These are phyloP conservation scores for Cynoglossus semilaevis DNA, from an alignment of 2,113 vertebrate species.

Conservation along the genomic window DNA sequence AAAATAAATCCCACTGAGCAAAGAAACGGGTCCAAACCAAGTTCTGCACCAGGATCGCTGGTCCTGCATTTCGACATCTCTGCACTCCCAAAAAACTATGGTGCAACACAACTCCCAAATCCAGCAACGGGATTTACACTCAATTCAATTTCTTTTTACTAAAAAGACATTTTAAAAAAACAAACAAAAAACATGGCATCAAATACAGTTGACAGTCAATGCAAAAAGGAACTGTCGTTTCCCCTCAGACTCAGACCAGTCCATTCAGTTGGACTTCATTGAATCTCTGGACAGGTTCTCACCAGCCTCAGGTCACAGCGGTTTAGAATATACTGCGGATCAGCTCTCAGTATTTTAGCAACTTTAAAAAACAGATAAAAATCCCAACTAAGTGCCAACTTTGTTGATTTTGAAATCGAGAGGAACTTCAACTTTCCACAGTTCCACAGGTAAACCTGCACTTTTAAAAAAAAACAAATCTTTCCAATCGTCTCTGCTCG, in stretches of 20 bases:
- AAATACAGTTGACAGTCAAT: conserved; percentile 42
- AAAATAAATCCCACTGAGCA: conserved; percentile 18
- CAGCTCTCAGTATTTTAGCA: conserved; percentile 8
- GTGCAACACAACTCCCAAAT: conserved; percentile 41
- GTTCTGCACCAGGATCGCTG: conserved; percentile 16
- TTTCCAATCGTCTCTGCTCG: conserved; percentile 16
- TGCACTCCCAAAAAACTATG: conserved; percentile 8
- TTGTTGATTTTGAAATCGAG: conserved; percentile 25
- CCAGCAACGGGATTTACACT: conserved; percentile 66
- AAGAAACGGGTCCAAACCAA: conserved; percentile 10
- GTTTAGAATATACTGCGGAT: conserved; percentile 26
- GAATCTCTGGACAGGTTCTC: conserved; percentile 46
- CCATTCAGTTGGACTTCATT: conserved; percentile 69
- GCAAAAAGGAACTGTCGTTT: conserved; percentile 65
- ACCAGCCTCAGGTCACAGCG: conserved; percentile 13
- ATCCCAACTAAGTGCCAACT: conserved; percentile 35
- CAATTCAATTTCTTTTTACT: conserved; percentile 34
- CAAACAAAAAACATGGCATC: conserved; percentile 26
- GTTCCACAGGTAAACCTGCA: neutral
- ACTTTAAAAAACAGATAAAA: conserved; percentile 15
- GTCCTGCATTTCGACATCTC: conserved; percentile 14
- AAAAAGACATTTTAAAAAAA: conserved; percentile 18
- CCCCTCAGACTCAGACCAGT: conserved; percentile 46
- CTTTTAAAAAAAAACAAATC: neutral
- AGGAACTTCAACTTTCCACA: conserved; percentile 20